A percentile compares a stretch with the other conserved stretches of the same genome.
phyloP scores from a whole-genome alignment of 2,797 vertebrate species.

The Danio kyathit region DNA sequence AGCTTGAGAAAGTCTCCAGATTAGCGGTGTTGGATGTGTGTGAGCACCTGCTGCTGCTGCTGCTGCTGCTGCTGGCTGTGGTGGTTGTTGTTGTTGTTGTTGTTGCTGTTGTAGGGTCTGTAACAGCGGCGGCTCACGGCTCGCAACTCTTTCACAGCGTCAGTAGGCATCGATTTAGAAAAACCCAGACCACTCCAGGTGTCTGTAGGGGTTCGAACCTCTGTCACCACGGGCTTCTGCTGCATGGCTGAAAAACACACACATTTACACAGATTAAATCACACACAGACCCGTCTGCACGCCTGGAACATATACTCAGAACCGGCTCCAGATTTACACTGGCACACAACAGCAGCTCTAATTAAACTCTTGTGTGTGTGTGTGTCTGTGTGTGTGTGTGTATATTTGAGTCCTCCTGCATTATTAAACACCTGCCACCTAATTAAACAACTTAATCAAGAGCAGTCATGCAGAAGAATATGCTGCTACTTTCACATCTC shows the following conservation, averaged over 20 bases:
- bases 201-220: conserved; percentile 84
- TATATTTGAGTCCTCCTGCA: conserved; percentile 39
- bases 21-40: conserved; percentile 14
- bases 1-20: background rate
- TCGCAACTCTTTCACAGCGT: conserved; percentile 81
- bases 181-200: conserved; percentile 87
- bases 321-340: conserved; percentile 26
- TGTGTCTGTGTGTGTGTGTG: conserved; percentile 28
- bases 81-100: background rate
- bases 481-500: conserved; percentile 4
- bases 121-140: conserved; percentile 80
- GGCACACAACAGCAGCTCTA: conserved; percentile 14
- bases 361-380: conserved; percentile 19
- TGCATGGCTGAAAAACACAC: conserved; percentile 78
- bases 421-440: conserved; percentile 58
- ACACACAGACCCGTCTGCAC: background rate
- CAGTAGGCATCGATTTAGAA: conserved; percentile 86
- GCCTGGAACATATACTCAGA: conserved; percentile 8
- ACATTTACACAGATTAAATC: background rate
- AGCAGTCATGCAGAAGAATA: conserved; percentile 29
- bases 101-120: conserved; percentile 76
- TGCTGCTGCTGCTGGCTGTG: conserved; percentile 11
- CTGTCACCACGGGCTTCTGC: conserved; percentile 82
- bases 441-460: conserved; percentile 55
- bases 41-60: conserved; percentile 38